Conservation (phyloP, 1,140 invertebrate genomes). For the Heliothis virescens region DNA sequence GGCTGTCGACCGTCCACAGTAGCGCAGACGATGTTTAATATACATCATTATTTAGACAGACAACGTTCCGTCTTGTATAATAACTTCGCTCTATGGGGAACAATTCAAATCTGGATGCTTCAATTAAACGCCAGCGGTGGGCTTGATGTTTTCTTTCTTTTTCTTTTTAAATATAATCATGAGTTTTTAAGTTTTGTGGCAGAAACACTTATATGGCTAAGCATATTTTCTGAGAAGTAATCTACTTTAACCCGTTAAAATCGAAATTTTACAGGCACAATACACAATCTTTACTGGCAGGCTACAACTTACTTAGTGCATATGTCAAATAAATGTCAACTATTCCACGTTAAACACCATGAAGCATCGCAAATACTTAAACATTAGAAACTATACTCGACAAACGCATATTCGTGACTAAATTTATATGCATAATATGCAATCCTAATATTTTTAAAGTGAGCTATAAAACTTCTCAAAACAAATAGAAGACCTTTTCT, state of each 20-base stretch:
- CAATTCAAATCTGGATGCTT: conserved; percentile 21
- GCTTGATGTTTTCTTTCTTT: background rate
- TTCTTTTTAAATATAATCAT: background rate
- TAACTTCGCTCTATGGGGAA: conserved; percentile 35
- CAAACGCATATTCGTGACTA: conserved; percentile 14
- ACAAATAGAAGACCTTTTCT: background rate
- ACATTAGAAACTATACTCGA: conserved; percentile 12
- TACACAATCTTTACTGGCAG: too few relatives aligned
- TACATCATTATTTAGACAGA: conserved; percentile 55
- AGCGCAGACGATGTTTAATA: conserved; percentile 53
- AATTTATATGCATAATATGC: conserved; percentile 10
- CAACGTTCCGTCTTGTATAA: conserved; percentile 31
- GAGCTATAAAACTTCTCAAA: conserved; percentile 18
- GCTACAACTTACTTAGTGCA: too few relatives aligned
- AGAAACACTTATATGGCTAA: background rate
- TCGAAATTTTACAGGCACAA: too few relatives aligned
- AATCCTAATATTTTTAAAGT: conserved; percentile 18
- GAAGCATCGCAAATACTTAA: background rate
- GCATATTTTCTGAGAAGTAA: background rate
- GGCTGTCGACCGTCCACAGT: conserved; percentile 59
- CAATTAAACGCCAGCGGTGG: conserved; percentile 2
- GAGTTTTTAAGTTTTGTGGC: too few relatives aligned
- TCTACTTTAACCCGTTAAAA: too few relatives aligned
- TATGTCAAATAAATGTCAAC: too few relatives aligned
- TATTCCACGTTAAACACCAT: background rate